Base-by-base conservation (phyloP, 35 echinoderm and acorn worm species). In the Holothuria glaberrima region DNA sequence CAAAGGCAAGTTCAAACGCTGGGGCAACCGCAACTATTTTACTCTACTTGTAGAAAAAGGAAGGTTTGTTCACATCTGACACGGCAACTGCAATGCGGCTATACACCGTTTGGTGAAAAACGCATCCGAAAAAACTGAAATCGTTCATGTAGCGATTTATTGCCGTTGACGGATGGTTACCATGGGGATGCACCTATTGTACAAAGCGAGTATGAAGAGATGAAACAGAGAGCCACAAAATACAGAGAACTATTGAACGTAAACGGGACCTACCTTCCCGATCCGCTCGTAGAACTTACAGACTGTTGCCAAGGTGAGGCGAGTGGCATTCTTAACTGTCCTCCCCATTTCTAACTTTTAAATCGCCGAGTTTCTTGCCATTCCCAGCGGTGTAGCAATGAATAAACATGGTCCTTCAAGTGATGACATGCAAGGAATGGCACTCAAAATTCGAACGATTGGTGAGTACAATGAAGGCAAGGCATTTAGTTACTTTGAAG, bases 281-380 rank as follows among this genome's bases (percentile, higher is more conserved):
- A 71, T 30, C 68, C 68, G 3, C 5, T 71, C 4, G 29, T 29
- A 30, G 68, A 71, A 4, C 29, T 71, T 18, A 25, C 28, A 30
- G 68, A 71, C 14, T 22, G 26, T 30, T 71, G 26, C 6, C 68
- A 71, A 9, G 29, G 29, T 31, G 68, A 71, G 27, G 16, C 22
- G 28, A 31, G 6, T 71, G 22, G 7, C n/a, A 25, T 71, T 6
- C 68, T 10, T 25, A 71, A 71, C 16, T 71, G 68, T 4, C 68
- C 68, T 9, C 68, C 61, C 16, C 61, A 22, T 65, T 65, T 16
- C 68, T 29, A 0, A 71, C 29, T 29, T 71, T 71, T 22, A 71
- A 71, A 71, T 71, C 5, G 68, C 68, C 29, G 68, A 71, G n/a
- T 71, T 71, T 71, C 68, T 71, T 71, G 22, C 68, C 68, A 71